Base-by-base conservation (phyloP, 1,140 invertebrate species). In the Coelopa frigida region DNA sequence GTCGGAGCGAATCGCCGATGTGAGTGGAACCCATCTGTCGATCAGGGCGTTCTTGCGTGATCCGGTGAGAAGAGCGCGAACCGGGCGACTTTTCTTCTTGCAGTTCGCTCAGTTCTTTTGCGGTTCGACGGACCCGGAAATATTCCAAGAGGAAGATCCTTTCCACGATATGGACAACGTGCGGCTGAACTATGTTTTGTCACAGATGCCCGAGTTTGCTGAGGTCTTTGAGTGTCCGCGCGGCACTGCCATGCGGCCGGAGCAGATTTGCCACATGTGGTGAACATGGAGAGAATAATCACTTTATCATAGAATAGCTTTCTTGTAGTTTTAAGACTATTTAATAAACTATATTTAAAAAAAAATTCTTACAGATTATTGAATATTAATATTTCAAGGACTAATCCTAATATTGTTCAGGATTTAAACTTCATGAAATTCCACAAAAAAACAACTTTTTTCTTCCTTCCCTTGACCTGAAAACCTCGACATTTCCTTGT, bases 161-260 rank as follows among this genome's bases (percentile, higher is more conserved):
- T 83, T 85, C 24, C 91, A 94, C 61, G 85, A 89, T 20, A 85
- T 86, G 20, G 89, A 88, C 41, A 84, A 81, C 36, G 86, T 72
- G 43, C 68, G 79, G 3, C 81, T 92, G 1, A 77, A 89, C 41
- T 88, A 88, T 5, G 83, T 87, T 1, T 65, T 93, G 8, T 85
- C 85, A 4, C 92, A 93, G 66, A 87, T 83, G 18, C 70, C 78
- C 33, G 86, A 90, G 44, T 93, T 93, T 59, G 74, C 87, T 0
- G 72, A 77, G 53, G 84, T 81, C 1, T 88, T 78, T 55, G 72
- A 75, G 17, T 88, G 89, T 56, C 77, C 77, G 0, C 49, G 66
- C 4, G 81, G 81, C n/a, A 76, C 78, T 35, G 74, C 75, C 10
- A 91, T 92, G 87, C 91, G 91, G 70, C 89, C 88, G 0, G 44